Evolutionary conservation across 2,888 invertebrate genomes (phyloP).

Genomic region (Cephalotes varians): DNA sequence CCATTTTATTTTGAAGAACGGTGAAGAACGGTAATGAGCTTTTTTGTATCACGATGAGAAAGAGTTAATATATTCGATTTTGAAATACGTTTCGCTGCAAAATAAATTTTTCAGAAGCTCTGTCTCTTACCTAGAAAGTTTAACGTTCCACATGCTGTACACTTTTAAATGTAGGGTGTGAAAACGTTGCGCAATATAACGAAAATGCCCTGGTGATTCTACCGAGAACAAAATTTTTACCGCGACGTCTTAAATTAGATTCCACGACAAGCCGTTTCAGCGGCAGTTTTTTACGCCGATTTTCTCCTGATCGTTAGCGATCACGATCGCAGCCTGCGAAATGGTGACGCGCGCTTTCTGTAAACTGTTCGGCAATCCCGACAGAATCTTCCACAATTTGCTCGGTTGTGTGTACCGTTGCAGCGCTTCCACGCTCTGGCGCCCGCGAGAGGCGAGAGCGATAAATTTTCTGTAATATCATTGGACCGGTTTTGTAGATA

Average conservation of each 20-base stretch:
- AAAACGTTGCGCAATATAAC: conserved; percentile 22
- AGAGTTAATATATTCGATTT: not conserved
- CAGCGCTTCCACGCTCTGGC: conserved; percentile 34
- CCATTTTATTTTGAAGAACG: not conserved
- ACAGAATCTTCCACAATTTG: not conserved
- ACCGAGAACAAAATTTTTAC: conserved; percentile 31
- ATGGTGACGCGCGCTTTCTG: conserved; percentile 12
- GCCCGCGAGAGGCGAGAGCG: conserved; percentile 41
- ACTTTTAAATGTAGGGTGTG: not conserved
- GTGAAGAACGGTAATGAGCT: not conserved
- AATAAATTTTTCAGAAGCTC: conserved; percentile 14
- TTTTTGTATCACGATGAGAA: not conserved
- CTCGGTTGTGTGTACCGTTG: conserved; percentile 28
- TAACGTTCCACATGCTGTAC: not conserved
- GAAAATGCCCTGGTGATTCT: not conserved
- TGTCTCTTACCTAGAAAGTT: not conserved
- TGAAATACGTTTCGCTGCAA: not conserved
- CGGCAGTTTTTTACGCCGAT: not conserved
- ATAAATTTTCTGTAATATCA: conserved; percentile 64
- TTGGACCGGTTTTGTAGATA: conserved; percentile 64
- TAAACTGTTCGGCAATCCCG: not conserved
- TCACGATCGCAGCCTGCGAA: not conserved
- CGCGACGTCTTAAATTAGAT: conserved; percentile 27
- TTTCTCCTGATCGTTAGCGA: conserved; percentile 19
- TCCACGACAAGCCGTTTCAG: conserved; percentile 7